Evolutionary conservation across 2,797 vertebrate species (phyloP).

Genomic region (Danio tinwini): DNA sequence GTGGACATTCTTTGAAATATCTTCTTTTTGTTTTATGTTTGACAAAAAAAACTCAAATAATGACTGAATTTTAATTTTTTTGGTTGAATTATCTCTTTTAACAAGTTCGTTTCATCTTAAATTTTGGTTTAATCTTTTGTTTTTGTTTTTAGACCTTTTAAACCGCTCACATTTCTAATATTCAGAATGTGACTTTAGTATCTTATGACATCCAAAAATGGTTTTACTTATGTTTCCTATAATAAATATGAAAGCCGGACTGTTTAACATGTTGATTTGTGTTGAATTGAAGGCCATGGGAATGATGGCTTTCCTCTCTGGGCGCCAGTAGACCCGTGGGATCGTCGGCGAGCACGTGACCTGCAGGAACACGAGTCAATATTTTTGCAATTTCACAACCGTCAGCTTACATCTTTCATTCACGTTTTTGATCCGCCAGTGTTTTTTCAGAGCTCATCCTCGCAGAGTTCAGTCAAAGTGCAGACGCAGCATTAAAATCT

Average conservation of each 20-base stretch:
- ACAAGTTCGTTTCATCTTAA: background rate
- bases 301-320: conserved; percentile 36
- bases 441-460: conserved; percentile 13
- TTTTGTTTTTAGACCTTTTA: background rate
- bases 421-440: conserved; percentile 16
- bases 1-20: too few species aligned
- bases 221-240: background rate
- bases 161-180: background rate
- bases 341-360: conserved; percentile 14
- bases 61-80: too few species aligned
- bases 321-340: conserved; percentile 17
- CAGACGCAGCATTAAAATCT: conserved; percentile 4
- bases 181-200: background rate
- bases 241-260: background rate
- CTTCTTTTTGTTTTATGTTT: too few species aligned
- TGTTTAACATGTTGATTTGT: conserved; percentile 8
- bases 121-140: background rate
- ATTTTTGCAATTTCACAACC: conserved; percentile 44
- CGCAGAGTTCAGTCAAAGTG: conserved; percentile 18
- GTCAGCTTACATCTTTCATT: conserved; percentile 25
- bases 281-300: conserved; percentile 24
- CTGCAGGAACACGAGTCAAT: conserved; percentile 27
- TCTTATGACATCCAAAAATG: background rate
- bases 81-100: too few species aligned
- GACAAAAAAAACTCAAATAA: too few species aligned